A percentile compares a stretch with the other conserved stretches of the same genome.
Conservation (phyloP, 2,113 vertebrate species). For the Cyanoderma ruficeps region DNA sequence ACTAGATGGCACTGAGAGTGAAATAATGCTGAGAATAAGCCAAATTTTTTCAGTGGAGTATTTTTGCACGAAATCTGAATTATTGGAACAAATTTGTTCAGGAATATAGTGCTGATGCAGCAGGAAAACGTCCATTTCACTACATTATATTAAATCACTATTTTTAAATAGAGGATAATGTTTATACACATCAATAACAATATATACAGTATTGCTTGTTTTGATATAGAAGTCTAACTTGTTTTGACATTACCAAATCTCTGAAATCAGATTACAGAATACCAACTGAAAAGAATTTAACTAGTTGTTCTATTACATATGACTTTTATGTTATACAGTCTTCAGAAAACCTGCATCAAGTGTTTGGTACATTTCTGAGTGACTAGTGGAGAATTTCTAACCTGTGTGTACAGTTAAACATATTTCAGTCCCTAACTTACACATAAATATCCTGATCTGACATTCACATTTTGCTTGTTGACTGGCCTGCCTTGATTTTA, state of each 20-base stretch:
- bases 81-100: not conserved
- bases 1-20: not conserved
- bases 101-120: not conserved
- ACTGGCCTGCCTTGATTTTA: not conserved
- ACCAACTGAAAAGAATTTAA: not conserved
- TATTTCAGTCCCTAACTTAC: not conserved
- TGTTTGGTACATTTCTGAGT: not conserved
- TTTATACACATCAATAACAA: not conserved
- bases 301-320: not conserved
- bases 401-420: not conserved
- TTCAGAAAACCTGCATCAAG: not conserved
- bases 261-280: not conserved
- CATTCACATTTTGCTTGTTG: not conserved
- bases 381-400: not conserved
- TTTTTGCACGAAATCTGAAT: not conserved
- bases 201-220: not conserved
- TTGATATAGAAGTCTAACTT: not conserved
- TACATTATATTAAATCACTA: not conserved
- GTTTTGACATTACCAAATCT: not conserved
- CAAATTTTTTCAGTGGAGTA: not conserved
- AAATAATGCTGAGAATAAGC: not conserved
- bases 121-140: accelerated
- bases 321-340: not conserved
- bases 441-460: not conserved
- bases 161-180: not conserved